Evolutionary conservation across 2,797 vertebrate genomes (phyloP).

Genomic region (Tachyglossus aculeatus): DNA sequence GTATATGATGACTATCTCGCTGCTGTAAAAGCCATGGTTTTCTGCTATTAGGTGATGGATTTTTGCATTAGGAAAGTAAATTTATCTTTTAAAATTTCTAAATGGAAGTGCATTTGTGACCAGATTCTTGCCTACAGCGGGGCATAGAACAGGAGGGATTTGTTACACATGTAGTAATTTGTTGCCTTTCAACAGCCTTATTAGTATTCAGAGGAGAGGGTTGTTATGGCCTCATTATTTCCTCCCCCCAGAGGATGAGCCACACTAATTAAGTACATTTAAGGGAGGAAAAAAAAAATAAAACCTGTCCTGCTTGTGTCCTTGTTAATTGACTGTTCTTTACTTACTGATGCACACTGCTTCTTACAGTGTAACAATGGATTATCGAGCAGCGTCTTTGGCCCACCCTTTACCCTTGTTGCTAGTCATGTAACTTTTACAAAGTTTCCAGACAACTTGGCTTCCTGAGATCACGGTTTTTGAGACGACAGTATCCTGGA

Average conservation of each 20-base stretch:
- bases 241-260: slow-evolving; percentile 18
- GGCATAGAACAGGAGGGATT: slow-evolving; percentile 4
- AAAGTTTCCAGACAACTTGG: background rate
- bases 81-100: slow-evolving; percentile 13
- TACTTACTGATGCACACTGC: slow-evolving; percentile 1
- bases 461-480: slow-evolving; percentile 4
- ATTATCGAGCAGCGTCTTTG: slow-evolving; percentile 7
- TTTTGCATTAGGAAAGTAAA: slow-evolving; percentile 1
- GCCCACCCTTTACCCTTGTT: background rate
- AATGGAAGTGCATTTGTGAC: slow-evolving; percentile 18
- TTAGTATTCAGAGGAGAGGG: slow-evolving; percentile 4
- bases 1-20: too few relatives aligned
- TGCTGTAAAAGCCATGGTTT: background rate
- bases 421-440: background rate
- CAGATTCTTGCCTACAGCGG: background rate
- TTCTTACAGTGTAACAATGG: slow-evolving; percentile 33
- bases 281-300: background rate
- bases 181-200: slow-evolving; percentile 22
- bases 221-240: slow-evolving; percentile 42
- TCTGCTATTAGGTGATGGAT: background rate
- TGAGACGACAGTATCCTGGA: background rate
- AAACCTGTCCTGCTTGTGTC: background rate
- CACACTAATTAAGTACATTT: slow-evolving; percentile 37
- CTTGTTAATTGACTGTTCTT: slow-evolving; percentile 5
- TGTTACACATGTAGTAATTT: background rate